Conservation (phyloP, 2,888 invertebrate genomes). For the Heliconius charithonia region DNA sequence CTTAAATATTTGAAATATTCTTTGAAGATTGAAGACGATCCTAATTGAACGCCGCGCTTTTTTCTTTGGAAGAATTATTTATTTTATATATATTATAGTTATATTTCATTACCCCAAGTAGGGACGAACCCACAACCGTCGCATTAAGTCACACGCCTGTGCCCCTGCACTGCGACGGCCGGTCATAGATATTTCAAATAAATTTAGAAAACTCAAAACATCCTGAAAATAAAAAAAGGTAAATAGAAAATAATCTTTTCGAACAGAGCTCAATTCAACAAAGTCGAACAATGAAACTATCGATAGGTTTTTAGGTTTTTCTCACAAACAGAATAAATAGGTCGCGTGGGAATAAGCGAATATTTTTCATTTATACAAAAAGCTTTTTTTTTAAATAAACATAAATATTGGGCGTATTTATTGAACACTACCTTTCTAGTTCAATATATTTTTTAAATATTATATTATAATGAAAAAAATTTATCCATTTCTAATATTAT, state of each 20-base stretch:
- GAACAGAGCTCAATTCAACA: background rate
- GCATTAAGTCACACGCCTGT: too few relatives aligned
- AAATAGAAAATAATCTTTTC: slow-evolving; percentile 9
- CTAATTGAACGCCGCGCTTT: too few relatives aligned
- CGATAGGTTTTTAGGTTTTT: slow-evolving; percentile 4
- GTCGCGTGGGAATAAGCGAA: slow-evolving; percentile 4
- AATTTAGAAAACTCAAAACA: background rate
- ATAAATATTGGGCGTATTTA: background rate
- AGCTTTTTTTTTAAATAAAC: background rate
- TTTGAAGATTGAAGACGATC: too few relatives aligned
- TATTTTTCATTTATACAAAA: slow-evolving; percentile 23
- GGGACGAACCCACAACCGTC: too few relatives aligned
- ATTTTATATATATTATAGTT: too few relatives aligned
- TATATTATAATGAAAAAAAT: background rate
- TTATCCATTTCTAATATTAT: background rate
- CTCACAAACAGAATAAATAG: slow-evolving; percentile 9
- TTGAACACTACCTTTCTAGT: background rate
- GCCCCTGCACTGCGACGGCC: too few relatives aligned
- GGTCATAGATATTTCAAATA: background rate
- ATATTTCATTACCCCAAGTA: too few relatives aligned
- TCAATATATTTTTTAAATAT: background rate
- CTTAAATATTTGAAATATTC: too few relatives aligned
- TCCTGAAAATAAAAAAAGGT: background rate
- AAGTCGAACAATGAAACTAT: slow-evolving; percentile 8
- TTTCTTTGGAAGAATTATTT: too few relatives aligned